Evolutionary conservation across 2,113 vertebrate genomes (phyloP), one percentile per base, ranked within the genome.

Genomic region (Hiodon tergisus): DNA sequence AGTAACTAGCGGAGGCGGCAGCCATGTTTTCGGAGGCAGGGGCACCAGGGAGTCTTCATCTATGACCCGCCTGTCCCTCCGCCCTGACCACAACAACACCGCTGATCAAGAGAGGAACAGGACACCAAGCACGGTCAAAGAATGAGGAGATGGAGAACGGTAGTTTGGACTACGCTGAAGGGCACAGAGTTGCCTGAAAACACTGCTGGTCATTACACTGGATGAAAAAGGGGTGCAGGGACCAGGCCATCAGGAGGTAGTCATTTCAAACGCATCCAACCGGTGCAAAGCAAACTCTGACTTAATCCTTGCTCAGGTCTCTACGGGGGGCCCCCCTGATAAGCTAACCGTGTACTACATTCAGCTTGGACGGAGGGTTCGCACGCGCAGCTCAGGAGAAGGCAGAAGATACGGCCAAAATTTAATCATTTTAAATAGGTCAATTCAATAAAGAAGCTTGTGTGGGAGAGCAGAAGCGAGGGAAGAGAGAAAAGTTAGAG

Each of bases 331-430:
- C 31, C 31, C 31, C 61, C 46, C 4, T 63, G 71, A 72, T 77
- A 48, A 77, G 6, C 46, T 58, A 72, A 51, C 63, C n/a, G 51
- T 48, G 54, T 65, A 50, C 11, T 58, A 31, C 52, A 62, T 47
- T 65, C 14, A 62, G 69, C 31, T 31, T 47, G 46, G n/a, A 53
- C 53, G 62, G 31, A 77, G 66, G 61, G 76, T 71, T 31, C 2
- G 31, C 31, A 31, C 31, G 31, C 76, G 58, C 58, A 11, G 46
- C 53, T 10, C 6, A 65, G 60, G 51, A 71, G 69, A 17, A 31
- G 10, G 48, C 3, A 31, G 50, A 50, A 66, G 59, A 72, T 77
- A 59, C n/a, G 72, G 65, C 6, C 11, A 52, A n/a, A 77, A 77
- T 58, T 66, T 3, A 72, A 67, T 60, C 31, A 0, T 54, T 76